phyloP scores from a whole-genome alignment of 1,140 invertebrate genomes.

The Megalopta genalis region DNA sequence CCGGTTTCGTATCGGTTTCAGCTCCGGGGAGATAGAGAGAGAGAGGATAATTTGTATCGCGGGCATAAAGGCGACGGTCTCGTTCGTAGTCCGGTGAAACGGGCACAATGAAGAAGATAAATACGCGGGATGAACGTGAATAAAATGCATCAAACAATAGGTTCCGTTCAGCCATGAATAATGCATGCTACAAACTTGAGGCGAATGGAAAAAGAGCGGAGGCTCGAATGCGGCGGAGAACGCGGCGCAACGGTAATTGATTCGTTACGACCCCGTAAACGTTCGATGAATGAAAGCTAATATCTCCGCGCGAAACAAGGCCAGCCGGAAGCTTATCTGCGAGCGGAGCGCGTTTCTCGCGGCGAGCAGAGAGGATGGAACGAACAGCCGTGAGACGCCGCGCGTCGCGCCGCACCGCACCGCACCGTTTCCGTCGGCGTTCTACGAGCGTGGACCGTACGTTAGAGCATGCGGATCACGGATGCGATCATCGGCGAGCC shows the following conservation, averaged over 20 bases:
- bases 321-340: conserved; percentile 30
- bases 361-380: conserved; percentile 12
- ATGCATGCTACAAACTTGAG: conserved; percentile 27
- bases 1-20: too few species aligned
- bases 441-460: too few species aligned
- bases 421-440: neutral
- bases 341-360: conserved; percentile 14
- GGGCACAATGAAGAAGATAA: conserved; percentile 11
- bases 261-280: conserved; percentile 41
- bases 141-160: conserved; percentile 55
- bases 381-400: conserved; percentile 13
- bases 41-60: conserved; percentile 10
- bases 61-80: neutral
- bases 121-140: conserved; percentile 33
- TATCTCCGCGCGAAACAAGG: conserved; percentile 41
- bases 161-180: conserved; percentile 46
- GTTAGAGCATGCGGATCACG: conserved; percentile 8
- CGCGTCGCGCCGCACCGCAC: too few species aligned
- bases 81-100: neutral
- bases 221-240: neutral
- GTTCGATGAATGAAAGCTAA: conserved; percentile 57
- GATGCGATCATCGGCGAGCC: neutral
- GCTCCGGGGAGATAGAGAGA: too few species aligned
- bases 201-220: conserved; percentile 4
- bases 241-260: conserved; percentile 34